phyloP scores from a whole-genome alignment of 2,888 invertebrate genomes.

The Cyaniris semiargus region DNA sequence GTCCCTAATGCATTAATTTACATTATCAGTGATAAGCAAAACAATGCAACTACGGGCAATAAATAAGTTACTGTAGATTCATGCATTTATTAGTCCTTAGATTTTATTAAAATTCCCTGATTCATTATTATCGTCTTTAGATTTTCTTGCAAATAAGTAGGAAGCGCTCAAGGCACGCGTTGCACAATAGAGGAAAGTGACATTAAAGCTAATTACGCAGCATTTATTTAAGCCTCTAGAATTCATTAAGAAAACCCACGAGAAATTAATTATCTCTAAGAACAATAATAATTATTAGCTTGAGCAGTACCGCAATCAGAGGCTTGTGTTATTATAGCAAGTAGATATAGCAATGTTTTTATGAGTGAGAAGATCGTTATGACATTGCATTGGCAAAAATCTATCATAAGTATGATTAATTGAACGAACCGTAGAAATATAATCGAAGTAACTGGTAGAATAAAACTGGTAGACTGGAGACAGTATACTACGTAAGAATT shows the following conservation, averaged over 20 bases:
- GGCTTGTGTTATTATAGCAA: too few species aligned
- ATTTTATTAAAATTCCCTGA: too few species aligned
- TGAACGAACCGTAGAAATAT: not conserved
- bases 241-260: not conserved
- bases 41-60: not conserved
- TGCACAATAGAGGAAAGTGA: conserved; percentile 30
- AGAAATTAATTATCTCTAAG: not conserved
- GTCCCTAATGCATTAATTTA: too few species aligned
- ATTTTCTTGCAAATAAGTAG: not conserved
- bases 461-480: too few species aligned
- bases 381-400: too few species aligned
- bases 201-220: conserved; percentile 10
- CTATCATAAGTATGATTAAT: too few species aligned
- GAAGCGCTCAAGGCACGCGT: not conserved
- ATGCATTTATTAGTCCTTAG: too few species aligned
- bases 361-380: too few species aligned
- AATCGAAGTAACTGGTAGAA: too few species aligned
- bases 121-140: not conserved
- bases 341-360: too few species aligned
- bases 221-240: not conserved
- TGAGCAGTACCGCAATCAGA: too few species aligned
- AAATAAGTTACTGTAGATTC: not conserved
- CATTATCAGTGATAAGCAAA: not conserved
- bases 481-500: not conserved
- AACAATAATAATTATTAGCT: not conserved